Percentiles rank a stretch among this genome's conserved stretches.
Evolutionary conservation across 2,797 vertebrate genomes (phyloP).

Genomic region (Neoniphon sammara): DNA sequence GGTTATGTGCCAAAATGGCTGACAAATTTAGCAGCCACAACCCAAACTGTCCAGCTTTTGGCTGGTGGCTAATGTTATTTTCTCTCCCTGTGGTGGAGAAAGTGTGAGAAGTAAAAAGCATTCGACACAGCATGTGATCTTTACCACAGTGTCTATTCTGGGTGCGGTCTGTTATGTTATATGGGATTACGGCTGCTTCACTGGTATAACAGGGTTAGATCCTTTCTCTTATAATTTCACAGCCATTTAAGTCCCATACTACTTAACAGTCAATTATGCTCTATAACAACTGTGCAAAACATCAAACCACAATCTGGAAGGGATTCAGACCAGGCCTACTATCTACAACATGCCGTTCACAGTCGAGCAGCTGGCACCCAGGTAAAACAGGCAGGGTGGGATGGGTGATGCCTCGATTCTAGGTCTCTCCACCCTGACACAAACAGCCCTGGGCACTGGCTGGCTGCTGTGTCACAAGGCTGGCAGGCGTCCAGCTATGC

Average conservation of each 20-base stretch:
- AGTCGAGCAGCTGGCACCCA: slow-evolving; percentile 38
- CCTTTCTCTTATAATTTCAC: slow-evolving; percentile 14
- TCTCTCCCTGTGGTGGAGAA: slow-evolving; percentile 12
- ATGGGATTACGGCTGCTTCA: slow-evolving; percentile 26
- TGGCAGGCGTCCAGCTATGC: slow-evolving; percentile 70
- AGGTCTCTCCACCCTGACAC: slow-evolving; percentile 59
- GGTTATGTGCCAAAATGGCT: background rate
- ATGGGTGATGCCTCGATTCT: slow-evolving; percentile 43
- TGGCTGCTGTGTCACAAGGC: slow-evolving; percentile 73
- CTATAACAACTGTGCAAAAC: slow-evolving; percentile 11
- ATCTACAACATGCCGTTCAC: background rate
- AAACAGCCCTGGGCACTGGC: slow-evolving; percentile 61
- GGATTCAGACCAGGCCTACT: background rate
- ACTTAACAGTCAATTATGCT: background rate
- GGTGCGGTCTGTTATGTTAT: slow-evolving; percentile 30
- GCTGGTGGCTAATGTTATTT: background rate
- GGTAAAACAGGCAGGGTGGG: slow-evolving; percentile 37
- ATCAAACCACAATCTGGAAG: background rate
- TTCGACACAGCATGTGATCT: slow-evolving; percentile 51
- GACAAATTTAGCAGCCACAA: background rate
- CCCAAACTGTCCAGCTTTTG: background rate
- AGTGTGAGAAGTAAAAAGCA: slow-evolving; percentile 25
- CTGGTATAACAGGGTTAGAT: slow-evolving; percentile 14
- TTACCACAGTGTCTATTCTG: slow-evolving; percentile 45
- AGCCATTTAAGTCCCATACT: background rate